These are phyloP conservation scores for Trachops cirrhosus DNA, from an alignment of 2,797 vertebrate genomes.

Conservation along the genomic window DNA sequence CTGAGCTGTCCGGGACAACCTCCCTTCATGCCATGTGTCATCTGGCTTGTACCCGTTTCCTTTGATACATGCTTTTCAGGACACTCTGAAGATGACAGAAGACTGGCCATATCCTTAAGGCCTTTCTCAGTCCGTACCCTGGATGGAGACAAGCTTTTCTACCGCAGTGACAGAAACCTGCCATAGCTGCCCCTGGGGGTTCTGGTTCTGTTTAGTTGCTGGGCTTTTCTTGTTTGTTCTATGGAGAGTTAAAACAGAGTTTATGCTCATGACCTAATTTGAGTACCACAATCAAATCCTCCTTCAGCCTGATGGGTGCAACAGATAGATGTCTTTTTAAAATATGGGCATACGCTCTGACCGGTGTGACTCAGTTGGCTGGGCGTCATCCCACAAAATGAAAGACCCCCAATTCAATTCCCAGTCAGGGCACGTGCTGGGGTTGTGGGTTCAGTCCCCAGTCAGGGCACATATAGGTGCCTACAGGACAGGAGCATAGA, in stretches of 20 bases:
- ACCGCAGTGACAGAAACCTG: not conserved
- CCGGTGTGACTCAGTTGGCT: too few relatives aligned
- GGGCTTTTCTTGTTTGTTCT: not conserved
- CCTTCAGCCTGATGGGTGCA: not conserved
- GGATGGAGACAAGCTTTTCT: not conserved
- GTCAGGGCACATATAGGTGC: too few relatives aligned
- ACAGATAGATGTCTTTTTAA: not conserved
- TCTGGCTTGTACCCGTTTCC: not conserved
- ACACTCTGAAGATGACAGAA: not conserved
- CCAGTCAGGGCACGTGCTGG: too few relatives aligned
- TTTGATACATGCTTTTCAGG: not conserved
- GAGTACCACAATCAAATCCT: not conserved
- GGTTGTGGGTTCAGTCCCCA: too few relatives aligned
- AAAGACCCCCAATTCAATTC: too few relatives aligned
- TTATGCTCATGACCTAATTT: not conserved
- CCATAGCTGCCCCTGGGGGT: too few relatives aligned
- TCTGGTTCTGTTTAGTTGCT: not conserved
- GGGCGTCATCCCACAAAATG: too few relatives aligned
- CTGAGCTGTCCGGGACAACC: not conserved
- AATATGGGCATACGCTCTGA: not conserved
- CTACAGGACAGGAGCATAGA: too few relatives aligned
- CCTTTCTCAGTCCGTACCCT: not conserved
- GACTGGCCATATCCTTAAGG: not conserved
- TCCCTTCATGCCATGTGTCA: not conserved
- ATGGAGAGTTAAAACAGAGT: not conserved